These are phyloP conservation scores for Montipora capricornis DNA, from an alignment of 64 coral and sea anemone genomes.

Conservation along the genomic window DNA sequence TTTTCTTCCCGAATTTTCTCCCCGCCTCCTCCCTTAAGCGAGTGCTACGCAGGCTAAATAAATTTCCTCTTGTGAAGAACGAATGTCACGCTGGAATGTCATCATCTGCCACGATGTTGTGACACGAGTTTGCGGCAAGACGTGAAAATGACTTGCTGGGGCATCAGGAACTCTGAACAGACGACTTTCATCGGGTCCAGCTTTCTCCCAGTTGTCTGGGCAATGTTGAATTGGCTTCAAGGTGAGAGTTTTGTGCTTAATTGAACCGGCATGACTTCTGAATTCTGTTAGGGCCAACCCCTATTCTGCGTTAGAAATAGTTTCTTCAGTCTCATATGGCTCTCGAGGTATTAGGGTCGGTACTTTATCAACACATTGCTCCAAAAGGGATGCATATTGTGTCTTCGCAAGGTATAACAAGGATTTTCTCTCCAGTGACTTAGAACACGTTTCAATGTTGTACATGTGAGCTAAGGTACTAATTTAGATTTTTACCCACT, in stretches of 20 bases:
- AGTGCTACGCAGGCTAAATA: too few relatives aligned
- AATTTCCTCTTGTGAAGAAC: background rate
- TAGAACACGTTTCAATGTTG: background rate
- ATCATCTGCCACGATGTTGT: background rate
- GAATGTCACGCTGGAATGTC: background rate
- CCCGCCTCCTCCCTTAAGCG: too few relatives aligned
- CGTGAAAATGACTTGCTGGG: background rate
- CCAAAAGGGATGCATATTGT: conserved; percentile 25
- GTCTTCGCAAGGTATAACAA: conserved; percentile 36
- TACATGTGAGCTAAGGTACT: too few relatives aligned
- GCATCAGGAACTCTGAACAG: background rate
- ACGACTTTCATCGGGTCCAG: conserved; percentile 2
- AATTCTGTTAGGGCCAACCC: conserved; percentile 7
- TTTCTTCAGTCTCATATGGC: background rate
- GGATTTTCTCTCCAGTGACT: background rate
- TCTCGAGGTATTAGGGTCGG: conserved; percentile 16
- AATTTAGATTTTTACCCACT: too few relatives aligned
- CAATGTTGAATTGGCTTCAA: background rate
- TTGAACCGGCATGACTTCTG: background rate
- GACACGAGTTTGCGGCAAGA: background rate
- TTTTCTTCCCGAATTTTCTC: too few relatives aligned
- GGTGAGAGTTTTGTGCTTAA: background rate
- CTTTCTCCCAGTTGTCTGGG: background rate
- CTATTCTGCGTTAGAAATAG: background rate
- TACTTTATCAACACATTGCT: conserved; percentile 25